Conservation (phyloP, 2,888 invertebrate species). For the Mellilla xanthometata region DNA sequence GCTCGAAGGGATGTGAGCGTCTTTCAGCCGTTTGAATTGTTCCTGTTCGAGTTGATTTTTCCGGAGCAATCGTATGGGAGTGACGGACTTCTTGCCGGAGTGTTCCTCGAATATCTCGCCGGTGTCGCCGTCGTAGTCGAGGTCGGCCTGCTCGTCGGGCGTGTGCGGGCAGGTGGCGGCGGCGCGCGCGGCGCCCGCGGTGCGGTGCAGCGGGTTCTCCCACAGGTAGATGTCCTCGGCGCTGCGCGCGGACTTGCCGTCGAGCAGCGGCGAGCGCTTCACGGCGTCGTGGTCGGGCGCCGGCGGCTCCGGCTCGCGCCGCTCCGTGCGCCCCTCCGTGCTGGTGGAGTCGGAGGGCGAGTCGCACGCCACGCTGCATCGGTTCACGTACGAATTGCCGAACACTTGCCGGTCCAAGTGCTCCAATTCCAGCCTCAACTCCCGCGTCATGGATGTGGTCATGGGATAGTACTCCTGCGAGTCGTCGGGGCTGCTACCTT, state of each 20-base stretch:
- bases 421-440: conserved; percentile 90
- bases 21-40: conserved; percentile 42
- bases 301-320: conserved; percentile 54
- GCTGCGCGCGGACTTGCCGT: conserved; percentile 72
- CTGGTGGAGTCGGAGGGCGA: conserved; percentile 72
- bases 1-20: conserved; percentile 58
- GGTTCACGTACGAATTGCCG: conserved; percentile 76
- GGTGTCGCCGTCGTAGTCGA: conserved; percentile 85
- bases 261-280: conserved; percentile 62
- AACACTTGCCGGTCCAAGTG: conserved; percentile 93
- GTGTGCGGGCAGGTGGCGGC: conserved; percentile 82
- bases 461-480: conserved; percentile 93
- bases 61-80: conserved; percentile 84
- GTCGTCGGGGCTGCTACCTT: conserved; percentile 89
- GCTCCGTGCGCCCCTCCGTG: conserved; percentile 62
- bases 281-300: conserved; percentile 53
- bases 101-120: conserved; percentile 85
- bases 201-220: conserved; percentile 89
- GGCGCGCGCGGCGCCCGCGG: conserved; percentile 69
- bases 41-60: conserved; percentile 69
- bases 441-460: conserved; percentile 93
- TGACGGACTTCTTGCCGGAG: conserved; percentile 86
- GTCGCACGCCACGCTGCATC: conserved; percentile 65
- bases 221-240: conserved; percentile 89
- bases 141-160: conserved; percentile 88